Evolutionary conservation across 2,113 vertebrate species (phyloP).

Genomic region (Leptodactylus fuscus): DNA sequence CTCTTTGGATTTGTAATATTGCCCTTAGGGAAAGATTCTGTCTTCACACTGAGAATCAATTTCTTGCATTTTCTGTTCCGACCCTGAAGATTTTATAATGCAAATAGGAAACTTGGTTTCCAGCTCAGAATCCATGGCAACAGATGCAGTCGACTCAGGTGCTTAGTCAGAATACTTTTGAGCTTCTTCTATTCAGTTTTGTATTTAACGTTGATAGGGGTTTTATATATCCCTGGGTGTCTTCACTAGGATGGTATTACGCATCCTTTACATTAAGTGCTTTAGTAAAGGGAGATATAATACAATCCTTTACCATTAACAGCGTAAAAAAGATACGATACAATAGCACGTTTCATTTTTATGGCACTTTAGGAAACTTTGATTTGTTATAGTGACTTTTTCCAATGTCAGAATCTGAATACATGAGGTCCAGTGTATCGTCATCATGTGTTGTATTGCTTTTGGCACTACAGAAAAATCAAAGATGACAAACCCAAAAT

Average conservation of each 20-base stretch:
- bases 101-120: constrained; percentile 18
- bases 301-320: not conserved
- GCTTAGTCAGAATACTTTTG: not conserved
- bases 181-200: not conserved
- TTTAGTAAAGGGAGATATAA: not conserved
- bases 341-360: no score
- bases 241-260: not conserved
- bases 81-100: constrained; percentile 27
- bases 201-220: not conserved
- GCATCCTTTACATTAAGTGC: not conserved
- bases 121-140: constrained; percentile 24
- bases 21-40: not conserved
- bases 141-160: constrained; percentile 10
- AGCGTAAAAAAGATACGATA: not conserved
- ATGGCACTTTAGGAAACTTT: no score
- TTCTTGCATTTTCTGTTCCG: constrained; percentile 8
- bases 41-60: constrained; percentile 20
- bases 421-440: no score
- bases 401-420: no score
- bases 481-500: no score
- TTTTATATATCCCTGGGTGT: not conserved
- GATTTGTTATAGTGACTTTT: no score
- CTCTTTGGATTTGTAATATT: not conserved
- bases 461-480: no score
- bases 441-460: no score